These are phyloP conservation scores for Apamea crenata DNA, from an alignment of 2,888 invertebrate species.

Conservation along the genomic window DNA sequence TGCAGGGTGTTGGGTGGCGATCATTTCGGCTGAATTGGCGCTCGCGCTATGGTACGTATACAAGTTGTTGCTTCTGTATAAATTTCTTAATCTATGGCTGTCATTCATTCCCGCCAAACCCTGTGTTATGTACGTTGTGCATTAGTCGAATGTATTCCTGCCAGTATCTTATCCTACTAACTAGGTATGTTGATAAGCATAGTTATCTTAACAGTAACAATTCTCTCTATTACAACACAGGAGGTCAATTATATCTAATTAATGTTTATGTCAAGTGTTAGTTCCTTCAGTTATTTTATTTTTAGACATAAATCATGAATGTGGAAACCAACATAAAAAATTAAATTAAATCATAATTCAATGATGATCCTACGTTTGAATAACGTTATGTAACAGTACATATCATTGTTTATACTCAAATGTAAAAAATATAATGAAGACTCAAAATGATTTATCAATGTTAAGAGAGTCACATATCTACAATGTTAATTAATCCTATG, in stretches of 20 bases:
- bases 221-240: conserved; percentile 54
- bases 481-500: conserved; percentile 50
- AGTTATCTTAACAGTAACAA: conserved; percentile 18
- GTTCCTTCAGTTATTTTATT: conserved; percentile 35
- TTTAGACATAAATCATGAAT: conserved; percentile 32
- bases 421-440: conserved; percentile 57
- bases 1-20: too few species aligned
- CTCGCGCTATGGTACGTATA: neutral
- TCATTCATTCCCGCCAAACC: neutral
- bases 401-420: conserved; percentile 41
- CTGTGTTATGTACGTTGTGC: conserved; percentile 3
- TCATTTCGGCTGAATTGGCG: neutral
- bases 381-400: conserved; percentile 36
- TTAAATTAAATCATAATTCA: conserved; percentile 27
- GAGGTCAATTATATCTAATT: conserved; percentile 37
- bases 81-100: neutral
- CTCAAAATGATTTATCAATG: conserved; percentile 43
- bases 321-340: conserved; percentile 42
- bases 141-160: conserved; percentile 30
- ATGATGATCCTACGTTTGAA: conserved; percentile 30
- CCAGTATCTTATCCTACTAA: conserved; percentile 21
- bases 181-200: conserved; percentile 31
- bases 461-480: conserved; percentile 54
- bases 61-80: conserved; percentile 9
- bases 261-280: conserved; percentile 31